Base-by-base conservation (phyloP, 30 jellyfish, hydroid and myxozoan species). In the Mastigias papua region DNA sequence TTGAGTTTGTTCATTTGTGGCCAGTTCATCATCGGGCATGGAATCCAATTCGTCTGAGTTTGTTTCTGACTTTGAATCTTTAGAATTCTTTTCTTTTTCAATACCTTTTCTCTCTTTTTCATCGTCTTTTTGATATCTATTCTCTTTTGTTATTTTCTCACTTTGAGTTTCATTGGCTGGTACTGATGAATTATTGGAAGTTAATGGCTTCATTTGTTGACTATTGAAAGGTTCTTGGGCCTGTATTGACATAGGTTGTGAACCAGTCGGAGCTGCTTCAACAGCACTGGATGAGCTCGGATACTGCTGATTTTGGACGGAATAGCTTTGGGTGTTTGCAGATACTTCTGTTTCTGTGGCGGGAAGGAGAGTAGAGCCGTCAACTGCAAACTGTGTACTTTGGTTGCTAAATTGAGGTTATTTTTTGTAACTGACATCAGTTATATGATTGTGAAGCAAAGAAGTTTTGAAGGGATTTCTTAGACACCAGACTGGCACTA, bases 1-100 rank as follows among this genome's bases (percentile, higher is more conserved):
- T 17, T 54, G 85, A 1, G 81, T 76, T 33, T 86, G 87, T 70
- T 86, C 95, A 64, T 86, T 86, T 11, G 95, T 86, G 22, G 89
- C 90, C 68, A 30, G 78, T 31, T 82, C 91, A 2, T 82, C 91
- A 34, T 82, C 91, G 8, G 76, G 50, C 61, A n/a, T 71, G 3
- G 91, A 82, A 27, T 66, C 84, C 25, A 23, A 2, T 48, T 82
- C 91, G 20, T 67, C 84, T 15, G 80, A 21, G 62, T 27, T 76
- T 35, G 26, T 27, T 34, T 72, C 79, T 4, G 83, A 29, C 20
- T 67, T 67, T 22, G 23, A n/a, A 3, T 82, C 91, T 28, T 65
- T 82, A n/a, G 13, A 30, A 0, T 68, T 82, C 30, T 82, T 73
- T 30, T 82, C 84, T 20, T 62, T 64, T 29, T 58, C 70, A 54